These are phyloP conservation scores for Simalia tracyae DNA, from an alignment of 2,797 vertebrate genomes.

Conservation along the genomic window DNA sequence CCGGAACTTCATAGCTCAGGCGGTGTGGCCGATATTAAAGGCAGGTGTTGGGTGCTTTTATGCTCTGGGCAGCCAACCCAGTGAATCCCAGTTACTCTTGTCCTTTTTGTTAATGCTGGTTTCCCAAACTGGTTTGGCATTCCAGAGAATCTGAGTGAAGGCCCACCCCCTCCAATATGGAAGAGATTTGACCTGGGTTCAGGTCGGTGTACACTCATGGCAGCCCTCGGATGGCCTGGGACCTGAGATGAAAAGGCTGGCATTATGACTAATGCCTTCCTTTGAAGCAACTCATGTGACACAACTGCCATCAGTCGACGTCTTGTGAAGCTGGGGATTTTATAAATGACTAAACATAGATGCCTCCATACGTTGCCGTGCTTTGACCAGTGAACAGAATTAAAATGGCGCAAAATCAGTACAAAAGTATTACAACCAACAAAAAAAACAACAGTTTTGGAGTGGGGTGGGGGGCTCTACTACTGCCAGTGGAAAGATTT, in stretches of 20 bases:
- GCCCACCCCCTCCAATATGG: background rate
- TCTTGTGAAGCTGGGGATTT: background rate
- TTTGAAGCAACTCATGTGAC: background rate
- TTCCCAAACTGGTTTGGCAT: background rate
- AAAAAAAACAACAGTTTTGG: background rate
- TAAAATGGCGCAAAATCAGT: background rate
- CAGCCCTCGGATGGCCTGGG: background rate
- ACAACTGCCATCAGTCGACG: background rate
- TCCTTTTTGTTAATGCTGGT: background rate
- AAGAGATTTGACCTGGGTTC: background rate
- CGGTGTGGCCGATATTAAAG: background rate
- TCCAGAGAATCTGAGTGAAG: background rate
- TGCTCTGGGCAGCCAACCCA: background rate
- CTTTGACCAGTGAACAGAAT: background rate
- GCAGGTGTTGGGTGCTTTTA: background rate
- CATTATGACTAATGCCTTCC: background rate
- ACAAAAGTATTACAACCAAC: background rate
- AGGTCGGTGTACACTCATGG: background rate
- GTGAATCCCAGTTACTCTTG: background rate
- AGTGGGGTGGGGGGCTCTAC: background rate
- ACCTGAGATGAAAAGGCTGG: background rate
- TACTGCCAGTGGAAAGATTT: background rate
- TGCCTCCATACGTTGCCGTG: background rate
- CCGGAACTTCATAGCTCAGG: background rate
- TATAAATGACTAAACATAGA: background rate